These are phyloP conservation scores for Lonchura striata DNA, from an alignment of 2,113 vertebrate species.

Conservation along the genomic window DNA sequence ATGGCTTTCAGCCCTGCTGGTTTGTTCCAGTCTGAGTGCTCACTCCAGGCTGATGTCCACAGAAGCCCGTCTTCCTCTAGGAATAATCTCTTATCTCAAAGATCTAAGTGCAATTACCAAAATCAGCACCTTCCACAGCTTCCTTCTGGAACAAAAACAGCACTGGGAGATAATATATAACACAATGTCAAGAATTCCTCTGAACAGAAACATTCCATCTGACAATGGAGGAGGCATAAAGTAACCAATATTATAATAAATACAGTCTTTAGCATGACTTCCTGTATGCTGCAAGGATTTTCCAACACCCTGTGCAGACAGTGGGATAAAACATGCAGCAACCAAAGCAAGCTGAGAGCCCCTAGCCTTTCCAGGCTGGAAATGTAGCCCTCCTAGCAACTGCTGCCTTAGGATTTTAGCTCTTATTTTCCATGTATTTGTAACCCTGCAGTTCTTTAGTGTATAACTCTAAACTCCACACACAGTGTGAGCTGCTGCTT, in stretches of 20 bases:
- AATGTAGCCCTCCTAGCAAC: not conserved
- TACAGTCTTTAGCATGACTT: not conserved
- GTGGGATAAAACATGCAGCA: not conserved
- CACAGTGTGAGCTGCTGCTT: too few relatives aligned
- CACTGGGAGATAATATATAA: not conserved
- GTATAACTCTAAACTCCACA: too few relatives aligned
- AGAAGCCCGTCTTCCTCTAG: not conserved
- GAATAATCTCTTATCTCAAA: not conserved
- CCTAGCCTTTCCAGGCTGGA: not conserved
- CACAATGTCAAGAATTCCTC: not conserved
- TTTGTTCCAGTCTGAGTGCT: not conserved
- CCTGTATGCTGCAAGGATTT: not conserved
- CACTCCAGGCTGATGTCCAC: not conserved
- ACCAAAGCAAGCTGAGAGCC: not conserved
- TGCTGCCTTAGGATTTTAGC: not conserved
- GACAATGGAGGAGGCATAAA: not conserved
- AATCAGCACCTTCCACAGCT: not conserved
- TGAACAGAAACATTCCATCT: not conserved
- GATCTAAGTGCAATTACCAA: not conserved
- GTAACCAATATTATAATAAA: not conserved
- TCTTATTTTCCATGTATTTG: too few relatives aligned
- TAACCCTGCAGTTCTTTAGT: too few relatives aligned
- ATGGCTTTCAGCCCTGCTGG: not conserved
- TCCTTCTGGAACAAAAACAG: not conserved
- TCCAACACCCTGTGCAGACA: not conserved